Conservation (phyloP, 1,140 invertebrate genomes). For the Pseudachorutes palmiensis region DNA sequence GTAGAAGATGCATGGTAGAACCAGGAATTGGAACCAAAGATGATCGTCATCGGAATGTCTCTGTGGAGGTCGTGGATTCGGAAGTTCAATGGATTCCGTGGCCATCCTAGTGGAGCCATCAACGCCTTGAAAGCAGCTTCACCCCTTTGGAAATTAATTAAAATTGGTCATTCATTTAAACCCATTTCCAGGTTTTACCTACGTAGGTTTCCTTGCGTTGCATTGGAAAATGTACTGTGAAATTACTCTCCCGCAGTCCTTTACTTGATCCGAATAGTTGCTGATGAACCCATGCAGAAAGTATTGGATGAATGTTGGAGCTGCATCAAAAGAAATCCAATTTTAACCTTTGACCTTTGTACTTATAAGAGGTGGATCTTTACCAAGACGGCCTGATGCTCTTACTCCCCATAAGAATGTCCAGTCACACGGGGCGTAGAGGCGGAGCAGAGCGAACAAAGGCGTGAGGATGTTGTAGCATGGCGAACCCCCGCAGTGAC, state of each 20-base stretch:
- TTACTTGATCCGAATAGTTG: constrained; percentile 81
- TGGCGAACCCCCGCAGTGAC: constrained; percentile 53
- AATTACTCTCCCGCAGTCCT: constrained; percentile 61
- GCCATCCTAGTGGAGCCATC: constrained; percentile 85
- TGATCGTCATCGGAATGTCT: constrained; percentile 74
- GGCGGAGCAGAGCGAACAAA: constrained; percentile 20
- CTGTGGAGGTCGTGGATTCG: constrained; percentile 61
- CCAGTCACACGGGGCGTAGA: constrained; percentile 58
- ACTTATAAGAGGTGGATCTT: too few species aligned
- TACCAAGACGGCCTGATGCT: too few species aligned
- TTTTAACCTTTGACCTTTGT: too few species aligned
- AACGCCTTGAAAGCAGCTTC: constrained; percentile 86
- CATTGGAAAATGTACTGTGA: constrained; percentile 96
- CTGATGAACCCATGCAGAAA: too few species aligned
- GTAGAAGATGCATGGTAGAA: constrained; percentile 76
- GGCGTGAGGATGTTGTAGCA: constrained; percentile 22
- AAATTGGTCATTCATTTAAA: constrained; percentile 12
- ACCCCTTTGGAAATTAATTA: constrained; percentile 54
- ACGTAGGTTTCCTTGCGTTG: constrained; percentile 86
- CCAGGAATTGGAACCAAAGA: constrained; percentile 89
- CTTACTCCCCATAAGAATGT: too few species aligned
- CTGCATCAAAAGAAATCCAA: too few species aligned
- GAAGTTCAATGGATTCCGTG: constrained; percentile 83
- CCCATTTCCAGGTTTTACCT: constrained; percentile 39
- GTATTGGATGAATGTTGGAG: constrained; percentile 73